A percentile compares a stretch with the other conserved stretches of the same genome.
Conservation (phyloP, 1,140 invertebrate species). For the Nomia melanderi region DNA sequence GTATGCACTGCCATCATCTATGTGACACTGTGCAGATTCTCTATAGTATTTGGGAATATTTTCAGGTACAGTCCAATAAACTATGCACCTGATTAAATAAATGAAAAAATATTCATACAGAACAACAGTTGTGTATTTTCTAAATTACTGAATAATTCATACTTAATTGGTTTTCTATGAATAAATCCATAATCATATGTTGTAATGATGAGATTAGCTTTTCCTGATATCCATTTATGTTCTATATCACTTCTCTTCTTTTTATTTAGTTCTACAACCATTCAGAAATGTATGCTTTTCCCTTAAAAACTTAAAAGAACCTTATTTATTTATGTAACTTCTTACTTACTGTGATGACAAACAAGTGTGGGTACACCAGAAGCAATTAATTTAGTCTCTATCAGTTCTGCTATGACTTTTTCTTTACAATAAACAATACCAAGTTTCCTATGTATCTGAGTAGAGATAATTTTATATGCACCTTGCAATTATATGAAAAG, state of each 20-base stretch:
- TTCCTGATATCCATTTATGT: constrained; percentile 5
- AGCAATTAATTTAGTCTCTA: background rate
- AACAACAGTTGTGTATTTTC: background rate
- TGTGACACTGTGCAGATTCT: no score
- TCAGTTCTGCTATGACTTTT: background rate
- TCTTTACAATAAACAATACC: constrained; percentile 29
- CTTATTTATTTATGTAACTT: background rate
- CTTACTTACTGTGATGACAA: constrained; percentile 17
- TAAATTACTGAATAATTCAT: background rate
- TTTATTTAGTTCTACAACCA: constrained; percentile 7
- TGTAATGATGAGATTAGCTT: constrained; percentile 9
- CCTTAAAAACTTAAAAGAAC: background rate
- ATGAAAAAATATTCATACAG: no score
- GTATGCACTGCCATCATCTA: no score
- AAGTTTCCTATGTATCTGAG: background rate
- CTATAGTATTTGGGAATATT: constrained; percentile 20
- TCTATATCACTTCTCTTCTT: background rate
- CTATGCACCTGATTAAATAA: constrained; percentile 13
- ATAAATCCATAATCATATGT: constrained; percentile 33
- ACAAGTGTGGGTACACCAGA: background rate
- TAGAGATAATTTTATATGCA: constrained; percentile 4
- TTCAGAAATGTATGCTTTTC: background rate
- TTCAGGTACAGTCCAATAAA: constrained; percentile 29
- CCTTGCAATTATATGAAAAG: background rate
- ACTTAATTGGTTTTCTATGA: constrained; percentile 14